Conservation (phyloP, 2,888 invertebrate genomes). For the Eupithecia dodoneata region DNA sequence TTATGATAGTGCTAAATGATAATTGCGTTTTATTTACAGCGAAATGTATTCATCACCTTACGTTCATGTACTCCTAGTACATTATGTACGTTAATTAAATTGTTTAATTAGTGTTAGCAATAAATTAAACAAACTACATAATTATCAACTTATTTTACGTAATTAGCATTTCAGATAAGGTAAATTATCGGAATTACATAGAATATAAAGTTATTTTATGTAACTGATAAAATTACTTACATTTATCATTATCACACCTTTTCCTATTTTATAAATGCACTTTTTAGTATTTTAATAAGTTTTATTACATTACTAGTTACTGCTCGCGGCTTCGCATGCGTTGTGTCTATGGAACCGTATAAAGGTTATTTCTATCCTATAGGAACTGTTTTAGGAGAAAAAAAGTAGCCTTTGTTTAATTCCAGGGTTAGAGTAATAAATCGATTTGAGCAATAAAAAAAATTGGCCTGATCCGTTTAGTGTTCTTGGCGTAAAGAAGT, state of each 20-base stretch:
- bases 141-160: slow-evolving; percentile 7
- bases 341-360: too few relatives aligned
- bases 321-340: too few relatives aligned
- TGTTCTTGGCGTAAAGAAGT: too few relatives aligned
- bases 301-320: neutral
- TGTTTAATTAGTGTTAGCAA: slow-evolving; percentile 31
- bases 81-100: slow-evolving; percentile 47
- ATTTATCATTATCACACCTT: neutral
- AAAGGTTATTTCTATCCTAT: too few relatives aligned
- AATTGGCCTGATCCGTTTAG: too few relatives aligned
- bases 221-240: neutral
- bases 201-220: neutral
- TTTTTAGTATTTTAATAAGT: neutral
- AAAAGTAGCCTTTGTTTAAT: too few relatives aligned
- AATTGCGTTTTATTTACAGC: slow-evolving; percentile 6
- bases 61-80: slow-evolving; percentile 51
- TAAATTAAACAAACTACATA: slow-evolving; percentile 27
- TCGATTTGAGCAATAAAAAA: too few relatives aligned
- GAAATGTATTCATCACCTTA: slow-evolving; percentile 23
- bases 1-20: slow-evolving; percentile 17
- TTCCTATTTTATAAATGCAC: neutral
- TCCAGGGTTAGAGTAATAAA: too few relatives aligned
- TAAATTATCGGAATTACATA: slow-evolving; percentile 3
- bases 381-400: too few relatives aligned
- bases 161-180: neutral